Conservation (phyloP, 2,797 vertebrate species). For the Streptopelia turtur region DNA sequence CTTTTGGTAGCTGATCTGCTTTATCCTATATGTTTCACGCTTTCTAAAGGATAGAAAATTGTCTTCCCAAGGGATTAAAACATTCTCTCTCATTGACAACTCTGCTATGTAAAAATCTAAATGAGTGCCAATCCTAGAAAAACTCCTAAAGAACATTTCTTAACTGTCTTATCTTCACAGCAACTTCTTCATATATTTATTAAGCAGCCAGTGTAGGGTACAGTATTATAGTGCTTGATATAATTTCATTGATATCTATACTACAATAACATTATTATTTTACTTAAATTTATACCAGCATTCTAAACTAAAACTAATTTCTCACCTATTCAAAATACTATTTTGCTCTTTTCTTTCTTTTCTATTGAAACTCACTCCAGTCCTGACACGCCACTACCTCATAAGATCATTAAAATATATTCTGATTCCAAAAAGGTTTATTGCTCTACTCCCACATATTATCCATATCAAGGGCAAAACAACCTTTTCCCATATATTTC, state of each 20-base stretch:
- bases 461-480: background rate
- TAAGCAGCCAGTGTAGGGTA: background rate
- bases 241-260: background rate
- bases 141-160: background rate
- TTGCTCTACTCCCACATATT: background rate
- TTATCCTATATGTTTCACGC: background rate
- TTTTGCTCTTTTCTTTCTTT: background rate
- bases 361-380: background rate
- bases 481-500: background rate
- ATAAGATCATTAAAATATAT: background rate
- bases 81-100: background rate
- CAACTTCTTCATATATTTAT: background rate
- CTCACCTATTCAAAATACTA: background rate
- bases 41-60: background rate
- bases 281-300: background rate
- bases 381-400: background rate
- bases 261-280: background rate
- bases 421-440: background rate
- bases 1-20: background rate
- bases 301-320: background rate
- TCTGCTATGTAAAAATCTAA: background rate
- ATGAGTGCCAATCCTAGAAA: background rate
- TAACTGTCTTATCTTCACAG: background rate
- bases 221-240: background rate
- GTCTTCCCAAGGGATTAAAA: background rate